These are phyloP conservation scores for Drosophila burlai DNA, from an alignment of 1,140 invertebrate species.

Conservation along the genomic window DNA sequence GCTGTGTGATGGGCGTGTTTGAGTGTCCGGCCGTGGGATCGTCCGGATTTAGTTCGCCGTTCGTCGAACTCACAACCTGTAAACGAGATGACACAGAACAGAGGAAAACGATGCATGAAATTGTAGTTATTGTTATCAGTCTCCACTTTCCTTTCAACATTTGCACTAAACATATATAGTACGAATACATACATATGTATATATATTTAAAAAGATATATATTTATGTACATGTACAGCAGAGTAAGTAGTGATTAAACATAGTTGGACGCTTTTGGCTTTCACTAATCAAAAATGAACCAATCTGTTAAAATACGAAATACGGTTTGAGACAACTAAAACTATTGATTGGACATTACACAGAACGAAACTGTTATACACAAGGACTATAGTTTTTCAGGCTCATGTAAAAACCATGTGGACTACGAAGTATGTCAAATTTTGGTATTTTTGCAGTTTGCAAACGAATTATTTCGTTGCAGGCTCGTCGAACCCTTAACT, in stretches of 20 bases:
- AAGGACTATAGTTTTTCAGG: conserved; percentile 11
- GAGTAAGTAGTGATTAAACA: conserved; percentile 59
- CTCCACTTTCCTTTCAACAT: conserved; percentile 15
- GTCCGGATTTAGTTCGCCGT: conserved; percentile 97
- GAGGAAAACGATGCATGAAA: conserved; percentile 13
- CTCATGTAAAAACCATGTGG: conserved; percentile 4
- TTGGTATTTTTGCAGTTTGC: too few relatives aligned
- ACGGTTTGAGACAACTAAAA: conserved; percentile 18
- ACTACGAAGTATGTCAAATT: conserved; percentile 13
- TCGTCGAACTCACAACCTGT: conserved; percentile 98
- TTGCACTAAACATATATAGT: conserved; percentile 72
- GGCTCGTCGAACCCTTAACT: background rate
- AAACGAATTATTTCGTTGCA: background rate
- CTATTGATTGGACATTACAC: conserved; percentile 30
- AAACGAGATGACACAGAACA: conserved; percentile 72
- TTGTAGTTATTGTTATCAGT: conserved; percentile 8
- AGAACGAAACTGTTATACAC: conserved; percentile 36
- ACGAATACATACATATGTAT: conserved; percentile 31
- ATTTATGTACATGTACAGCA: conserved; percentile 19
- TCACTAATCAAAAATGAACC: conserved; percentile 71
- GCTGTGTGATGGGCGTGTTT: conserved; percentile 97
- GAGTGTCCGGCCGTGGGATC: conserved; percentile 98
- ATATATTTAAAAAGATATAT: conserved; percentile 24
- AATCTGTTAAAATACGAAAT: conserved; percentile 30
- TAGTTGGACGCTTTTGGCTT: conserved; percentile 52